Conservation (phyloP, 2,113 vertebrate genomes). For the Anolis sagrei region DNA sequence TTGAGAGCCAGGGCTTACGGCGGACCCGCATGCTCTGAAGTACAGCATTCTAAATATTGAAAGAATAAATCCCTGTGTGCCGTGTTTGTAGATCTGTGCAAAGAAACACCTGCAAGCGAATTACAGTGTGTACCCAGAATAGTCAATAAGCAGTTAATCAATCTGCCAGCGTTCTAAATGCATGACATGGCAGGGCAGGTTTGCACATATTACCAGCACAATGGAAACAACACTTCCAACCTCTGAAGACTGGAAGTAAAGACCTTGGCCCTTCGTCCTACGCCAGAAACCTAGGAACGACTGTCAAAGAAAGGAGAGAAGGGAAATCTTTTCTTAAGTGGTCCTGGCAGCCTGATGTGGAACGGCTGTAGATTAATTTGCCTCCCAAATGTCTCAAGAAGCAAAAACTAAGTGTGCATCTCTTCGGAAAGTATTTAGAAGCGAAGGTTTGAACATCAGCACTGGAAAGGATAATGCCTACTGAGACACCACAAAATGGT, state of each 20-base stretch:
- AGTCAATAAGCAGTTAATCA: constrained; percentile 59
- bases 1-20: neutral
- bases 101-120: constrained; percentile 37
- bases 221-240: constrained; percentile 30
- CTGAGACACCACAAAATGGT: constrained; percentile 58
- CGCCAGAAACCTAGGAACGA: neutral
- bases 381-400: constrained; percentile 26
- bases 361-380: constrained; percentile 48
- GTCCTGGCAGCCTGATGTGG: neutral
- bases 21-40: neutral
- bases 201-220: constrained; percentile 34
- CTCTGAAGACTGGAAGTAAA: constrained; percentile 41
- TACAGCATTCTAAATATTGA: constrained; percentile 26
- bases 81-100: fast-evolving
- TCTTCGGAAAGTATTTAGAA: constrained; percentile 33
- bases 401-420: constrained; percentile 20
- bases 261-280: too few species aligned
- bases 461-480: constrained; percentile 47
- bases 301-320: neutral
- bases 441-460: constrained; percentile 34
- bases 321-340: fast-evolving
- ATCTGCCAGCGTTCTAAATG: constrained; percentile 43
- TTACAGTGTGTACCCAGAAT: constrained; percentile 44
- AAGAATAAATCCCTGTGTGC: constrained; percentile 28
- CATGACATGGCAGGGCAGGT: constrained; percentile 15